Evolutionary conservation across 1,140 invertebrate genomes (phyloP), one percentile per base, ranked within the genome.

Genomic region (Penaeus indicus): DNA sequence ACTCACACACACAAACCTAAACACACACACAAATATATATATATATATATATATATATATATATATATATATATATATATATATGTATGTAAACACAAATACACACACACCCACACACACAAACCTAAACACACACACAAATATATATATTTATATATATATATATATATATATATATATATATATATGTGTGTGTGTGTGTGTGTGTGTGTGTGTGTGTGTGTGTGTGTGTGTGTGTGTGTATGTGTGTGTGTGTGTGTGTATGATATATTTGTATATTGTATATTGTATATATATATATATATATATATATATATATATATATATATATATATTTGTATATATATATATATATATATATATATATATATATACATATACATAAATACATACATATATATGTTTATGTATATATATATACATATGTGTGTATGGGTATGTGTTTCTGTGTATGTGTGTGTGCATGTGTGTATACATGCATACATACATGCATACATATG

Each of bases 191-290:
- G 22, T 69, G 11, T 69, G 22, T 69, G 4, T 69, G 22, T 69
- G 22, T 69, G 22, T 19, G 22, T 16, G 22, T 69, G 22, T 69
- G 22, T 69, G 32, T 69, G 32, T 69, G 32, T 69, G 32, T 22
- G 32, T 69, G 32, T 69, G 32, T 69, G 32, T 69, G 32, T 72
- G 32, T 72, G 13, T 22, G 22, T 72, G 67, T 72, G 67, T 72
- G 21, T 72, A 22, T 72, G 67, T 72, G 67, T 72, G 3, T 72
- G 67, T 72, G 67, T 72, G 67, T 72, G 67, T 72, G 67, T 72
- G 67, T n/a, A 22, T n/a, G 67, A 19, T 72, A 32, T 8, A 72
- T n/a, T 25, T 18, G 25, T n/a, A n/a, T n/a, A 72, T n/a, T 10
- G 18, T 69, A 1, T 7, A 25, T n/a, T 21, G 18, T 69, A 69